A percentile compares a stretch with the other conserved stretches of the same genome.
These are phyloP conservation scores for Hippocampus comes DNA, from an alignment of 2,113 vertebrate genomes.

Conservation along the genomic window DNA sequence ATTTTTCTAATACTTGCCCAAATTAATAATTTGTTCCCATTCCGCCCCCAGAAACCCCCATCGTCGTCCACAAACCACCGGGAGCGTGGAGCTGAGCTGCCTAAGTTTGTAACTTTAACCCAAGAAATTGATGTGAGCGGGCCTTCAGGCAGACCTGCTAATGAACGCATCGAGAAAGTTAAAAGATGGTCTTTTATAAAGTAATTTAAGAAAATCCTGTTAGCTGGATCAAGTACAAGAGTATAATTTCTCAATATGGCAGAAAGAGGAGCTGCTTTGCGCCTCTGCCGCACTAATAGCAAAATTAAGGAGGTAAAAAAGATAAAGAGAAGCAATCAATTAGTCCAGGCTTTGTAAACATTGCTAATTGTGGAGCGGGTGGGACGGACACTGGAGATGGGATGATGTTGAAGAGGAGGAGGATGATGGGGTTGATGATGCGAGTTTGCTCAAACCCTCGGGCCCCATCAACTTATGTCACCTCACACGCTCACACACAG, in stretches of 20 bases:
- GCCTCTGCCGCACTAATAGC: conserved; percentile 68
- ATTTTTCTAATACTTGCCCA: conserved; percentile 97
- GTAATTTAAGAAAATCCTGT: conserved; percentile 99
- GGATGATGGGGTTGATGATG: conserved; percentile 22
- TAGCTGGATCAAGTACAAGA: conserved; percentile 99
- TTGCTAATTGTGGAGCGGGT: conserved; percentile 47
- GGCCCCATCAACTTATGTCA: conserved; percentile 36
- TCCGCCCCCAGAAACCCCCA: conserved; percentile 56
- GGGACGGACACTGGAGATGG: conserved; percentile 54
- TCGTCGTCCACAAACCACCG: conserved; percentile 84
- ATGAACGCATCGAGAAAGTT: conserved; percentile 99
- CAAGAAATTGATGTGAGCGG: conserved; percentile 93
- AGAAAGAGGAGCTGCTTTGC: conserved; percentile 64
- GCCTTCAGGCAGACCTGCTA: conserved; percentile 99
- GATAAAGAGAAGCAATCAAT: conserved; percentile 75
- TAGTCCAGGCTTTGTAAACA: conserved; percentile 72
- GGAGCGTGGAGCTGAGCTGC: conserved; percentile 87
- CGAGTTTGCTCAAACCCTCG: conserved; percentile 35
- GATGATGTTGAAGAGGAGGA: conserved; percentile 14
- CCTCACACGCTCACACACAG: conserved; percentile 32
- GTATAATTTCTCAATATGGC: conserved; percentile 96
- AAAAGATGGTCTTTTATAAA: conserved; percentile 99
- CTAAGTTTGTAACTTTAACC: conserved; percentile 99
- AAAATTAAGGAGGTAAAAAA: conserved; percentile 74
- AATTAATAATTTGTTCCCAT: conserved; percentile 96